Evolutionary conservation across 2,797 vertebrate species (phyloP).

Genomic region (Denticeps clupeoides): DNA sequence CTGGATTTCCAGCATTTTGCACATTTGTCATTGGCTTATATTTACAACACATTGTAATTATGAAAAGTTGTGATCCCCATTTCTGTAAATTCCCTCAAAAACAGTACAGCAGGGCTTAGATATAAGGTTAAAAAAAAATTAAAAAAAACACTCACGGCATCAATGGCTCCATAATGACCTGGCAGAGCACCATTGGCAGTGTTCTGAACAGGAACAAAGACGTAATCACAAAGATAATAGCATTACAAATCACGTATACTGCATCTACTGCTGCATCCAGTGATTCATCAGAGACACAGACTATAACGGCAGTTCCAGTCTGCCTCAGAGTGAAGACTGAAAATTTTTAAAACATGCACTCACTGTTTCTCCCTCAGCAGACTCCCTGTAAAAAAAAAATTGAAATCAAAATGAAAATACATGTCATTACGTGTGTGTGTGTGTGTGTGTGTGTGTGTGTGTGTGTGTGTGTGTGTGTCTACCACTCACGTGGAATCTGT

Average conservation of each 20-base stretch:
- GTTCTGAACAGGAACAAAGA: constrained; percentile 40
- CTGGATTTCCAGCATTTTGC: too few species aligned
- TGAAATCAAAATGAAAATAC: not conserved
- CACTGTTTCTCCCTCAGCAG: constrained; percentile 87
- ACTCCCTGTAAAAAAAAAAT: constrained; percentile 67
- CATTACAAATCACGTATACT: not conserved
- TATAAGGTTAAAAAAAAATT: too few species aligned
- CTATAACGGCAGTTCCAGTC: too few species aligned
- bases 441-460: not conserved
- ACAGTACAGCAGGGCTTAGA: too few species aligned
- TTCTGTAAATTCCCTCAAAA: too few species aligned
- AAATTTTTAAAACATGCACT: constrained; percentile 50
- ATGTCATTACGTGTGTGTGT: not conserved
- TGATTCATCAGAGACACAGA: not conserved
- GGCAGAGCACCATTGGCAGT: constrained; percentile 48
- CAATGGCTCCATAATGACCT: constrained; percentile 51
- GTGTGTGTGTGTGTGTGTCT: not conserved
- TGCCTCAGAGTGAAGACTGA: not conserved
- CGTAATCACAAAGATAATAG: constrained; percentile 25
- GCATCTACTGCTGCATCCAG: not conserved
- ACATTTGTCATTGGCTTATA: too few species aligned
- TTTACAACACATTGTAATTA: too few species aligned
- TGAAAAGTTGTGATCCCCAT: too few species aligned
- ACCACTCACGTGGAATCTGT: constrained; percentile 84
- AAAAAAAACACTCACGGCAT: constrained; percentile 50